Conservation (phyloP, 1,140 invertebrate species). For the Drosophila pallidifrons region DNA sequence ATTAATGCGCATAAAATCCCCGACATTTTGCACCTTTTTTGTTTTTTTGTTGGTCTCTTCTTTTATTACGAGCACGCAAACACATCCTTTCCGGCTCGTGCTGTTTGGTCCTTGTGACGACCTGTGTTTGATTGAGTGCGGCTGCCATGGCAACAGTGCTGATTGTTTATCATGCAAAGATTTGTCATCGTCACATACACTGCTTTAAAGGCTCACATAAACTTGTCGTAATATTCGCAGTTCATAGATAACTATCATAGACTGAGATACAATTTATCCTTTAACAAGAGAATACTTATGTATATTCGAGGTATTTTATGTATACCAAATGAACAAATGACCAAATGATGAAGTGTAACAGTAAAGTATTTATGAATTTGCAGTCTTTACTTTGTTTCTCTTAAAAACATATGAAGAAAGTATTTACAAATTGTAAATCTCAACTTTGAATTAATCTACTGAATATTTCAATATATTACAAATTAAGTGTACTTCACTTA, state of each 20-base stretch:
- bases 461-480: too few relatives aligned
- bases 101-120: not conserved
- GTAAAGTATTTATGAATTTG: too few relatives aligned
- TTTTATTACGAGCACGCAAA: conserved; percentile 4
- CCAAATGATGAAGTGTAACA: too few relatives aligned
- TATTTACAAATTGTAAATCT: too few relatives aligned
- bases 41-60: conserved; percentile 31
- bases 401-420: too few relatives aligned
- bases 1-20: conserved; percentile 80
- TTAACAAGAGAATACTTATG: not conserved
- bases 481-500: too few relatives aligned
- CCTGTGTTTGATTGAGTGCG: conserved; percentile 61
- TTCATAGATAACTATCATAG: conserved; percentile 12
- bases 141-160: conserved; percentile 15
- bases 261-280: not conserved
- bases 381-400: too few relatives aligned
- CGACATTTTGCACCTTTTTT: conserved; percentile 60
- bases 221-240: conserved; percentile 4
- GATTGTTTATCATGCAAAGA: conserved; percentile 60
- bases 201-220: not conserved
- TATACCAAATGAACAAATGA: not conserved
- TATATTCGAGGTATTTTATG: too few relatives aligned
- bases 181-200: conserved; percentile 37
- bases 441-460: too few relatives aligned
- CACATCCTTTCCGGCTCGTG: conserved; percentile 27